Percentiles rank a stretch among this genome's conserved stretches.
Conservation (phyloP, 1,140 invertebrate genomes). For the Latrodectus geometricus region DNA sequence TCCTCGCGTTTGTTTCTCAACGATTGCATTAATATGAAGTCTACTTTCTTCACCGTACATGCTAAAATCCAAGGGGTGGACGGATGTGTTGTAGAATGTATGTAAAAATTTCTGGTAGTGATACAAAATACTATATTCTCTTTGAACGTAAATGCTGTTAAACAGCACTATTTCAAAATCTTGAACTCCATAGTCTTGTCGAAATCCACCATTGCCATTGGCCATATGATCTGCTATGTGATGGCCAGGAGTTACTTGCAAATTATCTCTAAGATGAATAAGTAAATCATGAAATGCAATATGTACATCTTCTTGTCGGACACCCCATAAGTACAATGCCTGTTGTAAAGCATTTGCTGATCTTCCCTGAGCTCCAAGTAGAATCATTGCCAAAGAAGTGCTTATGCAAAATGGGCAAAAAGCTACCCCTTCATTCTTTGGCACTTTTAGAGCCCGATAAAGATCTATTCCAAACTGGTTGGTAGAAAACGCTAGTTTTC, state of each 20-base stretch:
- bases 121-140: constrained; percentile 65
- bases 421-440: constrained; percentile 55
- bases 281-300: constrained; percentile 64
- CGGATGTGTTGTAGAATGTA: constrained; percentile 65
- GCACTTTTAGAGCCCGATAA: constrained; percentile 63
- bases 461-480: constrained; percentile 66
- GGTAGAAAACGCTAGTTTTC: constrained; percentile 65
- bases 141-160: constrained; percentile 65
- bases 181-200: constrained; percentile 49
- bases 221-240: constrained; percentile 24
- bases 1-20: constrained; percentile 67
- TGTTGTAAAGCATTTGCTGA: constrained; percentile 63
- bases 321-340: constrained; percentile 65
- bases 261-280: constrained; percentile 64
- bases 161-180: constrained; percentile 64
- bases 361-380: constrained; percentile 64
- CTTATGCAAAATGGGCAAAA: constrained; percentile 66
- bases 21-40: constrained; percentile 68
- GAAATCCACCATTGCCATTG: constrained; percentile 35
- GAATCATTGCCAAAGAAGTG: constrained; percentile 64
- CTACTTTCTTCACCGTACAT: constrained; percentile 65
- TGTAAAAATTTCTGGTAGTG: constrained; percentile 65
- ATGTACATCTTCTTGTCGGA: constrained; percentile 65
- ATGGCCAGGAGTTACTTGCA: constrained; percentile 59
- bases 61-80: constrained; percentile 65